Conservation (phyloP, 2,797 vertebrate species). For the Poecilia gillii region DNA sequence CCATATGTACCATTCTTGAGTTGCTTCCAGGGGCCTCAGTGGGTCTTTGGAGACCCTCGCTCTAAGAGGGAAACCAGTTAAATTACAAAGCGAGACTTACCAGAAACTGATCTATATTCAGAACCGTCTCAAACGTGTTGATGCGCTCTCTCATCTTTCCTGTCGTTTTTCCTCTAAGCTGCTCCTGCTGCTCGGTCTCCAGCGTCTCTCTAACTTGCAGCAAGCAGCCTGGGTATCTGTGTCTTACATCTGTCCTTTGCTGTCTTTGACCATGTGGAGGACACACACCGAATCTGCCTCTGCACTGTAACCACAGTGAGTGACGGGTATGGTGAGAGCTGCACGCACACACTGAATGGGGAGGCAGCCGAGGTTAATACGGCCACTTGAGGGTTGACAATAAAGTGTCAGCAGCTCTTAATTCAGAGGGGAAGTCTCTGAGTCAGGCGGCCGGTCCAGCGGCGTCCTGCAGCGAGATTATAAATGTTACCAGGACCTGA, state of each 20-base stretch:
- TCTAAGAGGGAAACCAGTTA: neutral
- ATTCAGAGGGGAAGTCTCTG: constrained; percentile 68
- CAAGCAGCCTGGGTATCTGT: constrained; percentile 42
- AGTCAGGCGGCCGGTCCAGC: constrained; percentile 44
- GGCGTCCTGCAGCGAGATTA: constrained; percentile 62
- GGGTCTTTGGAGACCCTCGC: neutral
- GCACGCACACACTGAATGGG: constrained; percentile 9
- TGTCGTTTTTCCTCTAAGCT: constrained; percentile 20
- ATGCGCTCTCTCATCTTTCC: constrained; percentile 74
- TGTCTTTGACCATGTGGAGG: constrained; percentile 47
- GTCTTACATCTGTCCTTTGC: constrained; percentile 59
- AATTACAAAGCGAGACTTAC: constrained; percentile 66
- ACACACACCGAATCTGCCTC: constrained; percentile 55
- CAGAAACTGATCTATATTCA: constrained; percentile 83
- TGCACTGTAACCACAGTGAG: constrained; percentile 37
- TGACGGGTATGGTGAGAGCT: constrained; percentile 51
- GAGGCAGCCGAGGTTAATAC: constrained; percentile 61
- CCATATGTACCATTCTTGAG: neutral
- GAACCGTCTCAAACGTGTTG: constrained; percentile 81
- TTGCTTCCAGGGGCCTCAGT: neutral
- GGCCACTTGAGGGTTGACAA: constrained; percentile 74
- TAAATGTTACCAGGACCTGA: constrained; percentile 46
- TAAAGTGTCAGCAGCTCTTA: constrained; percentile 85
- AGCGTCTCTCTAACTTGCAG: constrained; percentile 29
- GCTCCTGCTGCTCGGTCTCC: constrained; percentile 19